These are phyloP conservation scores for Pissodes strobi DNA, from an alignment of 1,140 invertebrate genomes.

Conservation along the genomic window DNA sequence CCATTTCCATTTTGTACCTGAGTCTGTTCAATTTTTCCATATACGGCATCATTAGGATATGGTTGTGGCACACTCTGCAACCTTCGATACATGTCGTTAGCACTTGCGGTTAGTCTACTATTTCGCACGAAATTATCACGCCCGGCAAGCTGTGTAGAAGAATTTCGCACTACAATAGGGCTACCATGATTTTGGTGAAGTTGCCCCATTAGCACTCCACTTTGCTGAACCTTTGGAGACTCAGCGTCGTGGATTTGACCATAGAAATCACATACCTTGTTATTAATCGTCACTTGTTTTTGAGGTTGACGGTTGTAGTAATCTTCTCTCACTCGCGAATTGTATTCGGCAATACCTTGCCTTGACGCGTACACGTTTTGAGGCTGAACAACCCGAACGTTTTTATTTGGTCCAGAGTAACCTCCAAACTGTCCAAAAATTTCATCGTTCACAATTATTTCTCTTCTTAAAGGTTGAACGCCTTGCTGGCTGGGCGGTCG, in stretches of 20 bases:
- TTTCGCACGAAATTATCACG: constrained; percentile 49
- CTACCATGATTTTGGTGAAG: constrained; percentile 41
- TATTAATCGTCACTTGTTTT: constrained; percentile 46
- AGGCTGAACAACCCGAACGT: neutral
- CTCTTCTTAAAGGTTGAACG: constrained; percentile 10
- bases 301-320: constrained; percentile 13
- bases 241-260: constrained; percentile 52
- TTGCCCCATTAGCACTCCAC: constrained; percentile 52
- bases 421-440: constrained; percentile 36
- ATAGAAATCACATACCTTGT: constrained; percentile 55
- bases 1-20: neutral
- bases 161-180: constrained; percentile 17
- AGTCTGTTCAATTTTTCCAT: constrained; percentile 21
- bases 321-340: constrained; percentile 15
- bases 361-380: constrained; percentile 28
- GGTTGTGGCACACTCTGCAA: constrained; percentile 2
- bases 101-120: constrained; percentile 51
- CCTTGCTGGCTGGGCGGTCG: neutral
- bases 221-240: constrained; percentile 26
- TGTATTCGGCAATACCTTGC: constrained; percentile 36
- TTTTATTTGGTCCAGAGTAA: constrained; percentile 12
- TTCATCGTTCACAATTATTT: constrained; percentile 40
- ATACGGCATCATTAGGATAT: constrained; percentile 24
- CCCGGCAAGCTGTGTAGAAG: constrained; percentile 4
- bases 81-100: constrained; percentile 50